These are phyloP conservation scores for Chlorops oryzae DNA, from an alignment of 1,140 invertebrate genomes.

Conservation along the genomic window DNA sequence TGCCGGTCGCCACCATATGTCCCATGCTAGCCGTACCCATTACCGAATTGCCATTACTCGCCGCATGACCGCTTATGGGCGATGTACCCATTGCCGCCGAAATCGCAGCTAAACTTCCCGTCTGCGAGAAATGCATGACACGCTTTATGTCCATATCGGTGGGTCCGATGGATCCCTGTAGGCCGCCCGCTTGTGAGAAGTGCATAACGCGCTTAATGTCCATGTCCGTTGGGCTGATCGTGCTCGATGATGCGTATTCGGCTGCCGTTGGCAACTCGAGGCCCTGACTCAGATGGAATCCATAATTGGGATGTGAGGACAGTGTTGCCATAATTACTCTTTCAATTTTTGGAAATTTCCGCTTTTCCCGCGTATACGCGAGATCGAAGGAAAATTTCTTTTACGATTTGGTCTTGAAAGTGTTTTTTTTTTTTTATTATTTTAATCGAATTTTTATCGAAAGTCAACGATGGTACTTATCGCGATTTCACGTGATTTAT, in stretches of 20 bases:
- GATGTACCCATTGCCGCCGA: conserved; percentile 38
- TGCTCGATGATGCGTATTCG: conserved; percentile 37
- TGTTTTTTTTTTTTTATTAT: not conserved
- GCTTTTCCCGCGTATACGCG: no score
- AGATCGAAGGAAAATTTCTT: not conserved
- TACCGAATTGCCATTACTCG: conserved; percentile 18
- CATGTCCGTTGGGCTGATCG: conserved; percentile 41
- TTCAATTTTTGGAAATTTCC: not conserved
- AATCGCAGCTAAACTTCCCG: conserved; percentile 28
- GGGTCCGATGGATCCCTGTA: not conserved
- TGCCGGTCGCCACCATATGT: conserved; percentile 14
- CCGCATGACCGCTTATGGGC: conserved; percentile 23
- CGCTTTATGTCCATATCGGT: conserved; percentile 8
- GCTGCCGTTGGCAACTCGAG: conserved; percentile 37
- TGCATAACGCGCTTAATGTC: conserved; percentile 43
- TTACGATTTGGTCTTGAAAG: not conserved
- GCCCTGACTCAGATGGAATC: conserved; percentile 41
- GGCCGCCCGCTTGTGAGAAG: no score
- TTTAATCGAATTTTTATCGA: not conserved
- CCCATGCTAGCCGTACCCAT: conserved; percentile 34
- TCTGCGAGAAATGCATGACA: conserved; percentile 32
- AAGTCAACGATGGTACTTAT: no score
- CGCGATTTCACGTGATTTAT: no score
- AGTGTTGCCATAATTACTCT: conserved; percentile 33
- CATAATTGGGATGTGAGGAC: conserved; percentile 46